Conservation (phyloP, 2,888 invertebrate genomes). For the Ditylenchus weischeri region DNA sequence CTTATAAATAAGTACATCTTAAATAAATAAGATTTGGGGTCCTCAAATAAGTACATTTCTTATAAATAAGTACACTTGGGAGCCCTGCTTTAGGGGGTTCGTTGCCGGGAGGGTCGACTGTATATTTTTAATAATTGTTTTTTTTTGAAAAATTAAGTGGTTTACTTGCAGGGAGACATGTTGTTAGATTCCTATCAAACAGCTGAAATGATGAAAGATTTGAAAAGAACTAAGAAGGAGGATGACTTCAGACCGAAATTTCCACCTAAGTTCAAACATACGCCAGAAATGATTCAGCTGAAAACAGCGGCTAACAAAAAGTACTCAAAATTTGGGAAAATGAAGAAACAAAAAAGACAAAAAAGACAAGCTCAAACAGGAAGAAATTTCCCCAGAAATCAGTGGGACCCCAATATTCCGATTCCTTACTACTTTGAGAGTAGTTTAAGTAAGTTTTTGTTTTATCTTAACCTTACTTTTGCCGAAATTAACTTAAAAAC, state of each 20-base stretch:
- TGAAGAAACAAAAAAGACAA: slow-evolving; percentile 16
- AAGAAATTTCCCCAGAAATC: slow-evolving; percentile 27
- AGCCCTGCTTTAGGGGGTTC: too few species aligned
- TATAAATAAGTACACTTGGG: too few species aligned
- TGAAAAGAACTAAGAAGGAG: slow-evolving; percentile 9
- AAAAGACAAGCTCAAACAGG: slow-evolving; percentile 37
- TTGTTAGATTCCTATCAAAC: slow-evolving; percentile 19
- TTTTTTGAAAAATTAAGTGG: too few species aligned
- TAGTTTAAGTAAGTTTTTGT: slow-evolving; percentile 18
- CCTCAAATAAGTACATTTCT: too few species aligned
- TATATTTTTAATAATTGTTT: too few species aligned
- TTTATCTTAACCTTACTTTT: neutral
- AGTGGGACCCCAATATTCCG: slow-evolving; percentile 28
- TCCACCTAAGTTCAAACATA: slow-evolving; percentile 8
- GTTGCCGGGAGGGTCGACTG: too few species aligned
- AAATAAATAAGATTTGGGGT: too few species aligned
- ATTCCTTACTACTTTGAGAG: slow-evolving; percentile 29
- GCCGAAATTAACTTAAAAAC: neutral
- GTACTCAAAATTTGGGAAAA: slow-evolving; percentile 6
- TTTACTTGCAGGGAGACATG: slow-evolving; percentile 25
- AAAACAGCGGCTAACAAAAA: neutral
- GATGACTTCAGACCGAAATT: slow-evolving; percentile 11
- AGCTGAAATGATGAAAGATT: slow-evolving; percentile 20
- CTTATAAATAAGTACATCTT: too few species aligned
- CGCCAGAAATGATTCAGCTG: neutral